These are phyloP conservation scores for Smithornis capensis DNA, from an alignment of 2,113 vertebrate genomes.

Conservation along the genomic window DNA sequence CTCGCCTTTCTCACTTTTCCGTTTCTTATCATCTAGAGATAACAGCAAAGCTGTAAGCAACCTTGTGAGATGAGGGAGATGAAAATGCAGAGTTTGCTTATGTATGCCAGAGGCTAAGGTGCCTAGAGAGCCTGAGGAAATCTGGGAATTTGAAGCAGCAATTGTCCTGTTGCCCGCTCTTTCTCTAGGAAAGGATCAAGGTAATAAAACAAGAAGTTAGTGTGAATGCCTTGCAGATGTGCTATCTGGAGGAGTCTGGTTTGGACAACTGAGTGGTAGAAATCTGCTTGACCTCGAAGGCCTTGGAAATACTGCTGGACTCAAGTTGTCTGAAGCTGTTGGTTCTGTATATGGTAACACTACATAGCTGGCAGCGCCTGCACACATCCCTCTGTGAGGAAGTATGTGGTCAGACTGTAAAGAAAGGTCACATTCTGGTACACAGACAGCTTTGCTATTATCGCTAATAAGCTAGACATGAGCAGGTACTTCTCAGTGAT, in stretches of 20 bases:
- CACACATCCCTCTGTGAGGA: fast-evolving
- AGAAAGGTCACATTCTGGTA: neutral
- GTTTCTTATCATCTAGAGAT: neutral
- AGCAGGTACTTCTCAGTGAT: neutral
- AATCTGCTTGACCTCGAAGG: neutral
- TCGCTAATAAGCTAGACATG: neutral
- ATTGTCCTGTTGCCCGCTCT: neutral
- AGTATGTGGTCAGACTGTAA: neutral
- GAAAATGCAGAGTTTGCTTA: neutral
- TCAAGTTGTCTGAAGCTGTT: neutral
- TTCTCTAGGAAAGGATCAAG: neutral
- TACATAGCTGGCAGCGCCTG: fast-evolving
- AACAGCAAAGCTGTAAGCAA: neutral
- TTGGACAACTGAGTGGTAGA: neutral
- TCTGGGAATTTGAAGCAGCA: neutral
- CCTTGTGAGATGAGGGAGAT: neutral
- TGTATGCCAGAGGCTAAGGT: neutral
- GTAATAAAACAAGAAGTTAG: neutral
- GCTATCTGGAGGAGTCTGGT: neutral
- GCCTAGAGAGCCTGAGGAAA: neutral
- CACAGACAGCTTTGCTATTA: neutral
- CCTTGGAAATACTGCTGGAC: neutral
- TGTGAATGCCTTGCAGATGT: neutral
- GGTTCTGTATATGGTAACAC: neutral
- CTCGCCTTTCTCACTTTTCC: neutral